Conservation (phyloP, 2,797 vertebrate species). For the Megaceryle alcyon region DNA sequence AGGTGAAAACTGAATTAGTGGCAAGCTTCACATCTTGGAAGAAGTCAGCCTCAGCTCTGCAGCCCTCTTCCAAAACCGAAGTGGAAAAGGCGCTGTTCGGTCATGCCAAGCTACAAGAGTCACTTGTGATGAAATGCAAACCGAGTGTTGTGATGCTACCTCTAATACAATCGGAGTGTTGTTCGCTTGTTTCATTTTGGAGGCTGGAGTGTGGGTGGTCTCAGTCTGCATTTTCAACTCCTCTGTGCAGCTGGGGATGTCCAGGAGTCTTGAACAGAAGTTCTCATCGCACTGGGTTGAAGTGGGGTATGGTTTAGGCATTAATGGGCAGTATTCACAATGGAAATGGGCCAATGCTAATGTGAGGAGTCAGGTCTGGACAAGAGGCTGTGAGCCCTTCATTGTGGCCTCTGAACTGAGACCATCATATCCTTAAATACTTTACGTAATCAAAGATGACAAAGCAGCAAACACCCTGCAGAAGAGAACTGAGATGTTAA, state of each 20-base stretch:
- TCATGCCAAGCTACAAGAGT: neutral
- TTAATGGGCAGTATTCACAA: fast-evolving
- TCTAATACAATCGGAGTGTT: neutral
- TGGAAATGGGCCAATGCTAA: neutral
- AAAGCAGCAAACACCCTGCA: neutral
- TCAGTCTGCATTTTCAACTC: neutral
- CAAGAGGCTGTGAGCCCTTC: neutral
- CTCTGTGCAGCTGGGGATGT: neutral
- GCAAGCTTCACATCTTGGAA: neutral
- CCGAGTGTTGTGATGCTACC: fast-evolving
- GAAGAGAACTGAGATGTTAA: neutral
- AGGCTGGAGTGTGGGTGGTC: neutral
- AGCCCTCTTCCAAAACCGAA: neutral
- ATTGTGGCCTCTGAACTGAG: neutral
- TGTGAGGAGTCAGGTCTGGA: neutral
- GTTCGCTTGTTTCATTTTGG: neutral
- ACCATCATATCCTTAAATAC: neutral
- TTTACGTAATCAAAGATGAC: neutral
- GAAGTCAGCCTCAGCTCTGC: neutral
- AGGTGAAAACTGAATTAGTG: neutral
- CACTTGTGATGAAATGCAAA: fast-evolving
- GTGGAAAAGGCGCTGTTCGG: neutral
- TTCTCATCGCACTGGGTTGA: neutral
- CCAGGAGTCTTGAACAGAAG: neutral
- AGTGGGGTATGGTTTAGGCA: neutral